Evolutionary conservation across 2,888 invertebrate species (phyloP), one percentile per base, ranked within the genome.

Genomic region (Ypsolopha sequella): DNA sequence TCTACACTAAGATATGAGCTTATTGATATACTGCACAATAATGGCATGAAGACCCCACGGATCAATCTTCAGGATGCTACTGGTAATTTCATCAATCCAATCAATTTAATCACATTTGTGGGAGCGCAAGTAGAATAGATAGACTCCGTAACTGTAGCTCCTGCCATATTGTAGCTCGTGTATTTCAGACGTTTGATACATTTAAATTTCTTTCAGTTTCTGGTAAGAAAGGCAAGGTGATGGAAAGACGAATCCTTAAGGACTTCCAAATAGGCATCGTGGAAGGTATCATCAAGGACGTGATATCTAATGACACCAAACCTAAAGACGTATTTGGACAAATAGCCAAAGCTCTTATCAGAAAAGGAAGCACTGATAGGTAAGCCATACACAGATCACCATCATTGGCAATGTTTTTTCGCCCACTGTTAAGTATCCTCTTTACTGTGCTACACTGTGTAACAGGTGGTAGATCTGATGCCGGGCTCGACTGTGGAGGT

Each of bases 1-100:
- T 97, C 96, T n/a, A 94, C 96, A 6, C 89, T 98, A 58, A 89
- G 97, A 56, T 98, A 93, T 73, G 98, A 98, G 69, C 87, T 98
- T 24, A 92, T 98, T 51, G 97, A 97, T 65, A 97, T 98, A 64
- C 90, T 98, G 9, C 89, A 91, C 52, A 92, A 92, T 60, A 98
- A 98, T 68, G 96, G 95, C 49, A 95, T 95, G 93, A 89, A 90
- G 58, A 95, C 95, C 0, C 95, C 95, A 0, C 87, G 90, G 58
- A 76, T 94, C 51, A 91, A 91, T 54, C 73, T 89, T 60, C 84
- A 92, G 68, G 91, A 94, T 61, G 80, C 88, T n/a, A 88, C 90
- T 54, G 81, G 92, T 91, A 70, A 62, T 24, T 24, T 24, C 24
- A 3, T 24, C n/a, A n/a, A n/a, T n/a, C n/a, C n/a, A n/a, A n/a